Base-by-base conservation (phyloP, 2,113 vertebrate genomes). In the Monopterus albus region DNA sequence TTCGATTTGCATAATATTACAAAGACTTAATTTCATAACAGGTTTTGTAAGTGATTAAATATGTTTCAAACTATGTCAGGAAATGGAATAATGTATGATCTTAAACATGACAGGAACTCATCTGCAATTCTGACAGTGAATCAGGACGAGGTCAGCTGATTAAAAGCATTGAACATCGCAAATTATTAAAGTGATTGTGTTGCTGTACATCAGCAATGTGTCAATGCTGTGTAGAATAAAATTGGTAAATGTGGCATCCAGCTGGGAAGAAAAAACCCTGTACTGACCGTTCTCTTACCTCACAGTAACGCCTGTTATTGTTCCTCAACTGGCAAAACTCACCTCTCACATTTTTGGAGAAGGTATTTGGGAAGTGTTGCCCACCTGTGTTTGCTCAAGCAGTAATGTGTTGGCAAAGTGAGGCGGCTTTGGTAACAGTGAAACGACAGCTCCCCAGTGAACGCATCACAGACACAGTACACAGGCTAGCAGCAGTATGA, bases 271-370 rank as follows among this genome's bases (percentile, higher is more conserved):
- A 72, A 79, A 43, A 17, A 3, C 26, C 47, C 60, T 0, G 50
- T 61, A 43, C 72, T 84, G 85, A 81, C 81, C 58, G 63, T 73
- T 73, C 79, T 65, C 60, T 87, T 25, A 87, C 83, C 81, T 51
- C 61, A 3, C 52, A 4, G 13, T 45, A 75, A 75, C 49, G 1
- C 78, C 62, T 57, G 45, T 65, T 81, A 43, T 72, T 66, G 62
- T 68, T 76, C 42, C 55, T 57, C 75, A 2, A 33, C 72, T 80
- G 82, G 78, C 75, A 65, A 68, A 72, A 49, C 28, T 36, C 58
- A 21, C 8, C 7, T 6, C 59, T 72, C 79, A 53, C 70, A 42
- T 80, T 46, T 62, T 33, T 11, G 31, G 25, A 23, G 40, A 55
- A 82, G 36, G 73, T 43, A 77, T 87, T 71, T 17, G 36, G 76